Evolutionary conservation across 2,797 vertebrate species (phyloP).

Genomic region (Ceyx erithaca): DNA sequence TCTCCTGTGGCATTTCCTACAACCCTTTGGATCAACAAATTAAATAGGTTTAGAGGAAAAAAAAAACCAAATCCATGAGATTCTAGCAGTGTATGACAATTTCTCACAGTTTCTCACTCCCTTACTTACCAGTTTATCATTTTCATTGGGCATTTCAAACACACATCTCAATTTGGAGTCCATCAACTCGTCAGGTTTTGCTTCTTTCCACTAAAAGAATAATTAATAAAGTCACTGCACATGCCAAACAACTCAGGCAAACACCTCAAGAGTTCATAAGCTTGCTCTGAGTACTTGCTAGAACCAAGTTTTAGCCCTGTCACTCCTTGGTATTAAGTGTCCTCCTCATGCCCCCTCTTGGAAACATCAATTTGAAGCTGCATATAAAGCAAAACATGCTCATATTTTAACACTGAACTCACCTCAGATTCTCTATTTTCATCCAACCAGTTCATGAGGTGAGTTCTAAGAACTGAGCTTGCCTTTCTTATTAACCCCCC

Average conservation of each 20-base stretch:
- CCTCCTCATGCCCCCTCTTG: background rate
- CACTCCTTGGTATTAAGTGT: background rate
- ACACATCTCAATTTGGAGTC: slow-evolving; percentile 99
- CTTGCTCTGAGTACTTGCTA: background rate
- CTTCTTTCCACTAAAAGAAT: slow-evolving; percentile 95
- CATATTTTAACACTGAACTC: background rate
- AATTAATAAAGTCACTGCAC: slow-evolving; percentile 25
- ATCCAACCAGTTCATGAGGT: background rate
- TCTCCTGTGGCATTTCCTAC: background rate
- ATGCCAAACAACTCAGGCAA: background rate
- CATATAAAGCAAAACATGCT: background rate
- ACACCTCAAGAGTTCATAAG: background rate
- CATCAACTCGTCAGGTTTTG: slow-evolving; percentile 98
- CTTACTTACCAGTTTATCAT: slow-evolving; percentile 95
- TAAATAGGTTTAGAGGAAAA: background rate
- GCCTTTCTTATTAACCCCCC: background rate
- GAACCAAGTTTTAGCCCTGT: background rate
- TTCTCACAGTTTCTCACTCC: background rate
- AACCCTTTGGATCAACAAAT: background rate
- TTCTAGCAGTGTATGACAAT: background rate
- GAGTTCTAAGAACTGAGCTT: background rate
- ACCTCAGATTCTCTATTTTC: background rate
- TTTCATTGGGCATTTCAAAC: slow-evolving; percentile 97
- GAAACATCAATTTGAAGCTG: background rate
- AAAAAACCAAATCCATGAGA: background rate